Percentiles rank a stretch among this genome's conserved stretches.
Evolutionary conservation across 2,888 invertebrate genomes (phyloP).

Genomic region (Elysia crispata): DNA sequence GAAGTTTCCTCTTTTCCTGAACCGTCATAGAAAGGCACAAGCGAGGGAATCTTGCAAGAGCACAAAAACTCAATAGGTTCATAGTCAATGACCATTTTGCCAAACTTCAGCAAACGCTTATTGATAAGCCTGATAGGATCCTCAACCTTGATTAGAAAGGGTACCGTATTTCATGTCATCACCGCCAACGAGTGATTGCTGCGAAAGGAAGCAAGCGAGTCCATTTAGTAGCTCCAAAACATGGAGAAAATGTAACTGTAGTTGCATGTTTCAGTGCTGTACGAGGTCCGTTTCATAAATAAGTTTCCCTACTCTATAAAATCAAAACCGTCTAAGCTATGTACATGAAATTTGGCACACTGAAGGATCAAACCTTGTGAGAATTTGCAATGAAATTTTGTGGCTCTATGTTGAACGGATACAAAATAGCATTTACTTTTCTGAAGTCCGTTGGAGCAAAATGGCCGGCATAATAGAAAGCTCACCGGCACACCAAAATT

Average conservation of each 20-base stretch:
- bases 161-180: constrained; percentile 21
- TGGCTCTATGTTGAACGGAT: too few relatives aligned
- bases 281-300: too few relatives aligned
- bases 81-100: constrained; percentile 20
- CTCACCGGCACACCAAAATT: too few relatives aligned
- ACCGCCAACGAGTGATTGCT: constrained; percentile 27
- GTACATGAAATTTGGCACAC: too few relatives aligned
- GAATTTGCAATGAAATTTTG: too few relatives aligned
- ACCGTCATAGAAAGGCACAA: constrained; percentile 12
- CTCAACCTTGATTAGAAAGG: constrained; percentile 25
- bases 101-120: neutral
- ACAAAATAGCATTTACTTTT: too few relatives aligned
- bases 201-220: neutral
- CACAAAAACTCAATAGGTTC: constrained; percentile 16
- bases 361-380: too few relatives aligned
- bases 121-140: constrained; percentile 20
- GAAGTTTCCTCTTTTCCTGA: constrained; percentile 20
- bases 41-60: too few relatives aligned
- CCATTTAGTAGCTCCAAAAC: constrained; percentile 10
- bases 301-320: too few relatives aligned
- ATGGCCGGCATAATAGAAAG: too few relatives aligned
- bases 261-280: constrained; percentile 7
- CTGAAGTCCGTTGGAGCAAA: too few relatives aligned
- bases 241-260: constrained; percentile 16
- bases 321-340: too few relatives aligned